Evolutionary conservation across 2,888 invertebrate genomes (phyloP).

Genomic region (Cephus pygmeus): DNA sequence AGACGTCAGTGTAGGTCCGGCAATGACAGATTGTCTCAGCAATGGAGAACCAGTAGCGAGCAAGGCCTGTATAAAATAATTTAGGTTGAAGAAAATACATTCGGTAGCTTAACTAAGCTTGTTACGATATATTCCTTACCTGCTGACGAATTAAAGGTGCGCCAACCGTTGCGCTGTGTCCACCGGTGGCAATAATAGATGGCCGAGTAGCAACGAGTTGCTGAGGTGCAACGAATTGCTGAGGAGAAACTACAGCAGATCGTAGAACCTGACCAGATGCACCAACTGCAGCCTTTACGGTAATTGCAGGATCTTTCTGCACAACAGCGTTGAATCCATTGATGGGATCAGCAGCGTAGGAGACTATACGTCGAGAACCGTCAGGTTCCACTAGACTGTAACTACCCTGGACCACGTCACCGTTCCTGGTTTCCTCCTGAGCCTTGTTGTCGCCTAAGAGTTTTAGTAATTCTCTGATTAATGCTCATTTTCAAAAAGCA

Average conservation of each 20-base stretch:
- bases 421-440: slow-evolving; percentile 57
- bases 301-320: slow-evolving; percentile 50
- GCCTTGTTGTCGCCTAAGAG: slow-evolving; percentile 57
- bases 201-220: slow-evolving; percentile 33
- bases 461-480: not conserved
- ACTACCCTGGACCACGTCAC: slow-evolving; percentile 58
- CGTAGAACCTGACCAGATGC: slow-evolving; percentile 26
- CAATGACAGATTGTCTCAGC: slow-evolving; percentile 35
- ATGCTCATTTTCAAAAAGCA: not conserved
- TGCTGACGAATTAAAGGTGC: slow-evolving; percentile 32
- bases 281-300: slow-evolving; percentile 34
- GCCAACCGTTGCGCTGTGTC: slow-evolving; percentile 24
- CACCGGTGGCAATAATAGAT: slow-evolving; percentile 30
- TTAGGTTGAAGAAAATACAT: not conserved
- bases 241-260: slow-evolving; percentile 22
- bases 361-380: slow-evolving; percentile 54
- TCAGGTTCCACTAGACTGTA: slow-evolving; percentile 60
- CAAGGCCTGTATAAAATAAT: slow-evolving; percentile 27
- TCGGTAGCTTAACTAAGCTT: not conserved
- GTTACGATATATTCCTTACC: slow-evolving; percentile 18
- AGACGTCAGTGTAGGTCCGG: slow-evolving; percentile 28
- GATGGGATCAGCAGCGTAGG: slow-evolving; percentile 57
- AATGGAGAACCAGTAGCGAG: slow-evolving; percentile 24
- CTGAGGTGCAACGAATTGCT: slow-evolving; percentile 24
- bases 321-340: slow-evolving; percentile 61